Evolutionary conservation across 1,140 invertebrate genomes (phyloP), one percentile per base, ranked within the genome.

Genomic region (Drosophila lacertosa): DNA sequence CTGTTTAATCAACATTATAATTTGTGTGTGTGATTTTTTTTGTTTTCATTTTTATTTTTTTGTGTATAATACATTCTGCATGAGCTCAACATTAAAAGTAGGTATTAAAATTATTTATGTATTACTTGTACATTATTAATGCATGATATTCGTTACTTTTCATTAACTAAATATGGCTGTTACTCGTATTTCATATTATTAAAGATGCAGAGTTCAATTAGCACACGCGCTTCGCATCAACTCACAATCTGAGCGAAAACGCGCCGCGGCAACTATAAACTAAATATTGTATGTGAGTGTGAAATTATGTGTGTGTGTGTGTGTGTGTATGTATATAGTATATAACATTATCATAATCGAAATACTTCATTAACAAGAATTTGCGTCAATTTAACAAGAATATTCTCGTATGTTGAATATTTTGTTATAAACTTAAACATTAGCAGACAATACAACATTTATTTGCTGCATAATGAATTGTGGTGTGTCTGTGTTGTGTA

Each of bases 101-200:
- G 62, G 58, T 68, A 70, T 79, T 73, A 68, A 67, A 71, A 64
- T 77, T 82, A 86, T 75, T 74, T 77, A 74, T 80, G 60, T 77
- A 57, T 82, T 88, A 54, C 62, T 81, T 81, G 66, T 88, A 88
- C 77, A 88, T 73, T 58, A 59, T 72, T 72, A 71, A 81, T 83
- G 80, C 66, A 68, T 68, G 80, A 68, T 88, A 65, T 71, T 81
- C 71, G 62, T 76, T 74, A 65, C 39, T 58, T 67, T 86, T 81
- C 75, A 89, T 89, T 81, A 89, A 78, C 86, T 89, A 89, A 86
- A 82, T 89, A 89, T 89, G 86, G 84, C 86, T 89, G 73, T 89
- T 86, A 77, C 59, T 66, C 62, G 72, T 70, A 39, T 51, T 72
- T 65, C 57, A 11, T 76, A 55, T 74, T 59, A 74, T 66, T 15